These are phyloP conservation scores for Cylloceria caligata DNA, from an alignment of 2,888 invertebrate species.

Conservation along the genomic window DNA sequence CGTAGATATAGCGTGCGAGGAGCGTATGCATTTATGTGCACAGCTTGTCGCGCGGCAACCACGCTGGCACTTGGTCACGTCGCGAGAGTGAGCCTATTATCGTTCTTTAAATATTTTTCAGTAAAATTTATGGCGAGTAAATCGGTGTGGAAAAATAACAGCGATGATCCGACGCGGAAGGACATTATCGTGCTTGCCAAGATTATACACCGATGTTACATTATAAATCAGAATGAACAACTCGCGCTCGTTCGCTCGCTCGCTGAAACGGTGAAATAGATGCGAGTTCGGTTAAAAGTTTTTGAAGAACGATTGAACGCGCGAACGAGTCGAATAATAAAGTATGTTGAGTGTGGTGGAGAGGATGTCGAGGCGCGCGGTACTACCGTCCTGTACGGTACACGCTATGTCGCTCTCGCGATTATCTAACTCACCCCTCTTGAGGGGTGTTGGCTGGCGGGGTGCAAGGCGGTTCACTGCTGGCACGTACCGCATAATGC, in stretches of 20 bases:
- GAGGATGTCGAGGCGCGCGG: neutral
- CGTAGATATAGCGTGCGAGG: constrained; percentile 55
- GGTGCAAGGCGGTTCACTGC: constrained; percentile 64
- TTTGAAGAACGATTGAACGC: constrained; percentile 11
- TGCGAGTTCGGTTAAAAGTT: constrained; percentile 6
- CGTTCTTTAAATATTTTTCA: constrained; percentile 68
- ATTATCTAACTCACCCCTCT: constrained; percentile 79
- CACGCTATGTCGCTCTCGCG: constrained; percentile 59
- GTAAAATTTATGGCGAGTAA: constrained; percentile 61
- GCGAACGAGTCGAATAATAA: constrained; percentile 20
- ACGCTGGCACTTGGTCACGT: constrained; percentile 66
- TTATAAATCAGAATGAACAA: constrained; percentile 24
- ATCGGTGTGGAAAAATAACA: constrained; percentile 55
- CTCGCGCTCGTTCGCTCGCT: too few species aligned
- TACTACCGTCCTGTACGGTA: neutral
- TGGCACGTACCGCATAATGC: constrained; percentile 81
- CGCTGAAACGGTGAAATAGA: constrained; percentile 3
- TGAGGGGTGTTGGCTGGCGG: constrained; percentile 71
- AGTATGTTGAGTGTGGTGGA: neutral
- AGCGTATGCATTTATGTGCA: constrained; percentile 69
- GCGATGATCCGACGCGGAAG: neutral
- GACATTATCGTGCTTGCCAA: constrained; percentile 15
- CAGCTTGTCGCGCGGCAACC: constrained; percentile 65
- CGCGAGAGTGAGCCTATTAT: constrained; percentile 59
- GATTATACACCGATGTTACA: constrained; percentile 5